Evolutionary conservation across 2,888 invertebrate species (phyloP).

Genomic region (Scaptomyza cyrtandrae): DNA sequence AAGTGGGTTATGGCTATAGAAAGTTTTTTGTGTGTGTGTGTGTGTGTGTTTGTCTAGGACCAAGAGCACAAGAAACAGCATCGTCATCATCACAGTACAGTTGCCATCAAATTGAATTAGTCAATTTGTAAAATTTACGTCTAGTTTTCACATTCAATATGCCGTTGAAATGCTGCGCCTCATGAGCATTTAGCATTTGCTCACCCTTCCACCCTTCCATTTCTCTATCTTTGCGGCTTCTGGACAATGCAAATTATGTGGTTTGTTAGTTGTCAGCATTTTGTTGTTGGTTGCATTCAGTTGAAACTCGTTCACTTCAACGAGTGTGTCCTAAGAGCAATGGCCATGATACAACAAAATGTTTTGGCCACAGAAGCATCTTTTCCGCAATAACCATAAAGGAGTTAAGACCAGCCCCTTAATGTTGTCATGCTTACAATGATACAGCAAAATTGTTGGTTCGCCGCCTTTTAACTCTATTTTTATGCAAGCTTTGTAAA

Average conservation of each 20-base stretch:
- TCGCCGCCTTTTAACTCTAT: constrained; percentile 33
- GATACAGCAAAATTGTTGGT: constrained; percentile 56
- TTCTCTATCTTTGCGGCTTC: constrained; percentile 6
- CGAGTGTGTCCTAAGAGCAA: constrained; percentile 7
- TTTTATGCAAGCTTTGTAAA: constrained; percentile 31
- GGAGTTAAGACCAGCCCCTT: constrained; percentile 28
- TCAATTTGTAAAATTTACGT: constrained; percentile 72
- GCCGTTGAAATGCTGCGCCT: constrained; percentile 44
- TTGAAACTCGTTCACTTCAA: constrained; percentile 1
- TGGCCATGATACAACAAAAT: constrained; percentile 41
- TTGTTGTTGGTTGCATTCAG: constrained; percentile 19
- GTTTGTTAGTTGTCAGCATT: constrained; percentile 48
- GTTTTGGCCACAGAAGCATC: constrained; percentile 36
- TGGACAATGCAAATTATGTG: constrained; percentile 55
- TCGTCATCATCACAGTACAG: constrained; percentile 43
- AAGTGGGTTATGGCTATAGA: constrained; percentile 1
- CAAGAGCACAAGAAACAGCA: constrained; percentile 22
- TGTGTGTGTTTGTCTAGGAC: constrained; percentile 37
- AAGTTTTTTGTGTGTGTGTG: constrained; percentile 11
- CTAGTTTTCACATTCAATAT: constrained; percentile 62
- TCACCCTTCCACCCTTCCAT: not conserved
- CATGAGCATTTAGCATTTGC: constrained; percentile 22
- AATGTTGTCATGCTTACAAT: constrained; percentile 56
- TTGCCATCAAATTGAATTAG: constrained; percentile 69
- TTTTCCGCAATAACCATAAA: constrained; percentile 29